Conservation (phyloP, 2,113 vertebrate genomes). For the Festucalex cinctus region DNA sequence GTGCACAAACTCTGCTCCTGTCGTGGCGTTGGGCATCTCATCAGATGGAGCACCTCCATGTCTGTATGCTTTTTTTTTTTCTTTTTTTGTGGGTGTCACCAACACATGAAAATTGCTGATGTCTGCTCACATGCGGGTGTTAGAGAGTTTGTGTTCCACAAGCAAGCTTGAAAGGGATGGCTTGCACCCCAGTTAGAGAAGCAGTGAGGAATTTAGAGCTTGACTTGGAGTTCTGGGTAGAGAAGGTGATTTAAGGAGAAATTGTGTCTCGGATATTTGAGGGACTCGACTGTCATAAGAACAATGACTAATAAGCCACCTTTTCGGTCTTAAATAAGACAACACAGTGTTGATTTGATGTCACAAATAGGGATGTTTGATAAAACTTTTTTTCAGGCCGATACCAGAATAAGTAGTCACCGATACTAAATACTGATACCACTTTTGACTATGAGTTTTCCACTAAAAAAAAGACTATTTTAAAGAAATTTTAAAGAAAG, state of each 20-base stretch:
- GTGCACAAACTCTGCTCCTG: slow-evolving; percentile 15
- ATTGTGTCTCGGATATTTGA: slow-evolving; percentile 28
- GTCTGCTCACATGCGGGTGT: slow-evolving; percentile 51
- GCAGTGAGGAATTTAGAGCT: slow-evolving; percentile 68
- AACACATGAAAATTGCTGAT: slow-evolving; percentile 58
- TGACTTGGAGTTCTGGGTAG: slow-evolving; percentile 41
- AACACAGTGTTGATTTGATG: slow-evolving; percentile 16
- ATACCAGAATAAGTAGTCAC: too few relatives aligned
- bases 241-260: slow-evolving; percentile 34
- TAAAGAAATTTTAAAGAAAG: too few relatives aligned
- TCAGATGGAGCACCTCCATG: slow-evolving; percentile 22
- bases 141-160: slow-evolving; percentile 37
- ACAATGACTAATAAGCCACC: slow-evolving; percentile 35
- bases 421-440: too few relatives aligned
- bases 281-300: slow-evolving; percentile 20
- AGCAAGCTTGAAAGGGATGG: slow-evolving; percentile 33
- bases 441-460: too few relatives aligned
- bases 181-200: slow-evolving; percentile 52
- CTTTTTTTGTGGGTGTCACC: slow-evolving; percentile 34
- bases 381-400: too few relatives aligned
- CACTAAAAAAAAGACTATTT: too few relatives aligned
- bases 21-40: slow-evolving; percentile 9
- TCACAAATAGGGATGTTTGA: too few relatives aligned
- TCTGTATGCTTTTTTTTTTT: slow-evolving; percentile 35
- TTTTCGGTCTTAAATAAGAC: slow-evolving; percentile 25